Base-by-base conservation (phyloP, 1,140 invertebrate genomes). In the Philaenus spumarius region DNA sequence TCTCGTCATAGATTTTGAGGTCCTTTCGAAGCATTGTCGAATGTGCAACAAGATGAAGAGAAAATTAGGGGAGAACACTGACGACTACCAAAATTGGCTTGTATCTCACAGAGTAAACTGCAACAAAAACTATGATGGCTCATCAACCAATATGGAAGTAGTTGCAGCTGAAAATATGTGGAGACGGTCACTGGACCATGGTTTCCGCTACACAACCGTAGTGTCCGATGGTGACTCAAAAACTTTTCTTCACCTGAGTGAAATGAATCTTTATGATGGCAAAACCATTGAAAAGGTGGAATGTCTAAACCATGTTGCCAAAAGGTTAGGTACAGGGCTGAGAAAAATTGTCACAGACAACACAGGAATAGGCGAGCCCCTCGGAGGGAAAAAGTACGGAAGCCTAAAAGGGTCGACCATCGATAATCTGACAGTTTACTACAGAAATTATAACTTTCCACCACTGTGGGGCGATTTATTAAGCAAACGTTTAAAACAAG, bases 291-390 rank as follows among this genome's bases (percentile, higher is more conserved):
- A n/a, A n/a, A 64, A 67, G 57, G 60, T 64, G 55, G 66, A 69
- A 50, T 69, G 68, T 26, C 15, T 68, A 5, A 69, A 68, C 57
- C 66, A 68, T 51, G 64, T 67, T 14, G 47, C 51, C 30, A 69
- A 68, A 55, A 57, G 63, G n/a, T n/a, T n/a, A n/a, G n/a, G n/a
- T n/a, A n/a, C n/a, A n/a, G n/a, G n/a, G n/a, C n/a, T n/a, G n/a
- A n/a, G n/a, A n/a, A n/a, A n/a, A n/a, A n/a, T n/a, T n/a, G n/a
- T n/a, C n/a, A n/a, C n/a, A n/a, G n/a, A n/a, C n/a, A n/a, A n/a
- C n/a, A n/a, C n/a, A n/a, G n/a, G n/a, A n/a, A n/a, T n/a, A n/a
- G n/a, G n/a, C 12, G 50, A 66, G 62, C 54, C 64, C 51, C 65
- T 60, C 53, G 50, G 59, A 11, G 46, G 57, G 17, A n/a, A n/a